Conservation (phyloP, 1,140 invertebrate genomes). For the Metaphire vulgaris region DNA sequence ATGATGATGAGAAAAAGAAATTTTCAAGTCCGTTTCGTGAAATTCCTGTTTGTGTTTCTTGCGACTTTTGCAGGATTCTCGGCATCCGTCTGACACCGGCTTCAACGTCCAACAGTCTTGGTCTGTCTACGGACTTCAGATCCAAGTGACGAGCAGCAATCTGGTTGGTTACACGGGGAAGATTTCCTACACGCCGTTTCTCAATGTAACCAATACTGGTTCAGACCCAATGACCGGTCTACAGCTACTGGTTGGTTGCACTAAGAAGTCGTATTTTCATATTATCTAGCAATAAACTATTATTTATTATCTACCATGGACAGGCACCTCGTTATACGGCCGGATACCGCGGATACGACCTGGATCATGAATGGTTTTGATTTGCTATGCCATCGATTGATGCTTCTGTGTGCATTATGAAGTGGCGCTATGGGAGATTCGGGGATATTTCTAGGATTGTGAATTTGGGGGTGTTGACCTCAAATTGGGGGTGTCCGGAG, state of each 20-base stretch:
- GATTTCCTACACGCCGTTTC: slow-evolving; percentile 17
- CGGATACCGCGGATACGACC: not conserved
- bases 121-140: slow-evolving; percentile 32
- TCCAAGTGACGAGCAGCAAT: slow-evolving; percentile 15
- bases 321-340: not conserved
- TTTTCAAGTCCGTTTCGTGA: too few relatives aligned
- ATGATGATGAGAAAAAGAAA: too few relatives aligned
- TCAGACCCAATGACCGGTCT: slow-evolving; percentile 16
- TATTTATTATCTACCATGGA: not conserved
- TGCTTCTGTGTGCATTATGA: not conserved
- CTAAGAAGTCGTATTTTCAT: not conserved
- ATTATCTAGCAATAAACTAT: not conserved
- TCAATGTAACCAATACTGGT: slow-evolving; percentile 31
- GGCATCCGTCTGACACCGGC: slow-evolving; percentile 28
- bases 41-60: too few relatives aligned
- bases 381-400: not conserved
- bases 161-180: slow-evolving; percentile 25
- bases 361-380: not conserved
- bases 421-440: not conserved
- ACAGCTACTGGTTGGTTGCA: not conserved
- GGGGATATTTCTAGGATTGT: too few relatives aligned
- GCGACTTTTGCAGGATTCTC: slow-evolving; percentile 31
- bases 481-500: too few relatives aligned
- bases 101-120: slow-evolving; percentile 24
- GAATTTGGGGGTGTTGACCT: too few relatives aligned